Conservation (phyloP, 2,888 invertebrate genomes). For the Heteropelma amictum region DNA sequence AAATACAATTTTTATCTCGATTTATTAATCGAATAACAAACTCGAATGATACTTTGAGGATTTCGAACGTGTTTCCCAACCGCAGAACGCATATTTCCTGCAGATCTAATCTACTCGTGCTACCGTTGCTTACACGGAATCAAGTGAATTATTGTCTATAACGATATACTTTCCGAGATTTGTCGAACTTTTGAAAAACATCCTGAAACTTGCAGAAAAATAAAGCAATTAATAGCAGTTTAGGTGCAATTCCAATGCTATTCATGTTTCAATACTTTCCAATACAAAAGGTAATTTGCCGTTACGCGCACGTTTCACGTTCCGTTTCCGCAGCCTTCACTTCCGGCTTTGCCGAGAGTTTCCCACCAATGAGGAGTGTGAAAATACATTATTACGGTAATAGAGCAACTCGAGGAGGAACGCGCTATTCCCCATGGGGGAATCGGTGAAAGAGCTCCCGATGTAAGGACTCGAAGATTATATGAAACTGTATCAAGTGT, state of each 20-base stretch:
- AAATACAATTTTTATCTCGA: too few species aligned
- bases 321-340: not conserved
- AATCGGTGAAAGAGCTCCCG: conserved; percentile 7
- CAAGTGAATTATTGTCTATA: too few species aligned
- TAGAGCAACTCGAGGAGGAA: conserved; percentile 3
- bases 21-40: too few species aligned
- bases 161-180: too few species aligned
- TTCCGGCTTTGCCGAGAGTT: not conserved
- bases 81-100: too few species aligned
- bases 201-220: too few species aligned
- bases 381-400: conserved; percentile 17
- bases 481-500: conserved; percentile 5
- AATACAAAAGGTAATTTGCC: conserved; percentile 6
- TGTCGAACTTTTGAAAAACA: too few species aligned
- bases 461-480: conserved; percentile 8
- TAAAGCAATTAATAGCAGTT: not conserved
- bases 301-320: conserved; percentile 10
- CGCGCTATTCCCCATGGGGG: conserved; percentile 9
- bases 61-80: too few species aligned
- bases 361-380: not conserved
- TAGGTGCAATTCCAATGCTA: not conserved
- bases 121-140: too few species aligned
- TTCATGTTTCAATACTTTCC: conserved; percentile 5
- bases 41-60: too few species aligned
- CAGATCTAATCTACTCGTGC: too few species aligned